Percentiles rank a stretch among this genome's conserved stretches.
These are phyloP conservation scores for Masnerella sp. DNA, from an alignment of 2,888 invertebrate genomes.

Conservation along the genomic window DNA sequence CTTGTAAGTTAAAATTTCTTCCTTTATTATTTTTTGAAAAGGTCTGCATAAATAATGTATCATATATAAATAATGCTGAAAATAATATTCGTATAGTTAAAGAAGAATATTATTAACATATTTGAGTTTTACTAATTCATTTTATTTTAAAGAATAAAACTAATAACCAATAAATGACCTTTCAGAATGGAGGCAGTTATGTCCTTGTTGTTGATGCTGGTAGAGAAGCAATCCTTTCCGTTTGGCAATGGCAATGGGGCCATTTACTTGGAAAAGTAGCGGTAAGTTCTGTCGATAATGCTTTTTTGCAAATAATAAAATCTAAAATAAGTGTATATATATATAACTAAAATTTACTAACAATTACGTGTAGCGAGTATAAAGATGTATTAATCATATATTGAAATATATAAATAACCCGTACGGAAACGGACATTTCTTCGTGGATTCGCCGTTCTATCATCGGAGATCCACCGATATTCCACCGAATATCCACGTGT, in stretches of 20 bases:
- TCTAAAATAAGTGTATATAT: no score
- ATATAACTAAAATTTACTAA: neutral
- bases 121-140: no score
- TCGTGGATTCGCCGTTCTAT: conserved; percentile 45
- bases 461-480: conserved; percentile 51
- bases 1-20: no score
- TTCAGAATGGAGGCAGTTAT: conserved; percentile 92
- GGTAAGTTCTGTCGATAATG: conserved; percentile 80
- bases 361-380: conserved; percentile 9
- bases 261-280: conserved; percentile 95
- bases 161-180: no score
- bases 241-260: conserved; percentile 98
- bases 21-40: no score
- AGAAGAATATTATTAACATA: no score
- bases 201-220: conserved; percentile 93
- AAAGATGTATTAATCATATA: conserved; percentile 36
- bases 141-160: no score
- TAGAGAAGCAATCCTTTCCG: conserved; percentile 91
- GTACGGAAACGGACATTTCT: conserved; percentile 46
- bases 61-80: no score
- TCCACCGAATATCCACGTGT: conserved; percentile 51
- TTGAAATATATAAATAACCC: conserved; percentile 39
- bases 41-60: no score
- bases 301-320: no score
- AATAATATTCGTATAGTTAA: no score